Conservation (phyloP, 2,888 invertebrate genomes). For the Sturmia bella region DNA sequence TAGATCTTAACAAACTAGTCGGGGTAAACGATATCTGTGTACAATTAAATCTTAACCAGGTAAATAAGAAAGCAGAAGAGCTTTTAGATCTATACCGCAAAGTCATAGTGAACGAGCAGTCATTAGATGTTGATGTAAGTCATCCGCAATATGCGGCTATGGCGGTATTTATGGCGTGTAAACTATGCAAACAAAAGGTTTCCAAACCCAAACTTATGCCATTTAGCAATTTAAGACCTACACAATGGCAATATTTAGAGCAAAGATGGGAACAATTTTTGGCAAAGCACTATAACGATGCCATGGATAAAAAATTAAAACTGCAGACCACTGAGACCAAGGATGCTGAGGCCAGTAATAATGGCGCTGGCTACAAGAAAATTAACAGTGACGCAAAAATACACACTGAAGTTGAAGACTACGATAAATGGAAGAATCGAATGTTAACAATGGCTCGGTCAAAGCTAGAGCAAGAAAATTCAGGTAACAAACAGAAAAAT, state of each 20-base stretch:
- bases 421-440: slow-evolving; percentile 85
- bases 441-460: slow-evolving; percentile 82
- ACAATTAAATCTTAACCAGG: slow-evolving; percentile 83
- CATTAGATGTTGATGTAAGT: slow-evolving; percentile 83
- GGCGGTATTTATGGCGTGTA: slow-evolving; percentile 86
- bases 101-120: slow-evolving; percentile 75
- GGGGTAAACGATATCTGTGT: slow-evolving; percentile 84
- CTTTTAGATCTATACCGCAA: slow-evolving; percentile 83
- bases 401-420: slow-evolving; percentile 82
- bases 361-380: slow-evolving; percentile 50
- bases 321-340: slow-evolving; percentile 11
- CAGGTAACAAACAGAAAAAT: not conserved
- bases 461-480: slow-evolving; percentile 78
- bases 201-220: slow-evolving; percentile 84
- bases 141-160: slow-evolving; percentile 86
- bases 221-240: slow-evolving; percentile 84
- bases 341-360: not conserved
- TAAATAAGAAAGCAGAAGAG: slow-evolving; percentile 83
- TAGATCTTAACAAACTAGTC: slow-evolving; percentile 84
- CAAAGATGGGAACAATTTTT: slow-evolving; percentile 83
- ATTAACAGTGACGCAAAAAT: slow-evolving; percentile 23
- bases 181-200: slow-evolving; percentile 84
- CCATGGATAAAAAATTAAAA: slow-evolving; percentile 69
- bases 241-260: slow-evolving; percentile 85
- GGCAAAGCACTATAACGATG: slow-evolving; percentile 73